These are phyloP conservation scores for Montipora capricornis DNA, from an alignment of 64 coral and sea anemone species.

Conservation along the genomic window DNA sequence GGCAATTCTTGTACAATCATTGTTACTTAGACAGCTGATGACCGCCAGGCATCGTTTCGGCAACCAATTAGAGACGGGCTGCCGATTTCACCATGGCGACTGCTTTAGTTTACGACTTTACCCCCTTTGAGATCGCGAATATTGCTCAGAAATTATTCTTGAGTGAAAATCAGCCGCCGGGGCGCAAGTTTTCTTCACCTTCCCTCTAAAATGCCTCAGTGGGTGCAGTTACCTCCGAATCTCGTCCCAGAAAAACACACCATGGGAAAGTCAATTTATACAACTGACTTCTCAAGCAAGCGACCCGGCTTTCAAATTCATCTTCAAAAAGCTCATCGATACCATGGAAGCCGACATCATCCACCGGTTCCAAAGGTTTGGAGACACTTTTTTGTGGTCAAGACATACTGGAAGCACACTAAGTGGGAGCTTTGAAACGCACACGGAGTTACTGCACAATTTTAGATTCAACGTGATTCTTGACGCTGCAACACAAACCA, in stretches of 20 bases:
- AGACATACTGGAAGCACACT: too few species aligned
- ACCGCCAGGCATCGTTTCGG: conserved; percentile 35
- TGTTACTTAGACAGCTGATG: conserved; percentile 41
- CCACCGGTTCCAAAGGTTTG: conserved; percentile 88
- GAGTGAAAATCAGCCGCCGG: neutral
- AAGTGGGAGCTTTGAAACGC: neutral
- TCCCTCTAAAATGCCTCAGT: conserved; percentile 68
- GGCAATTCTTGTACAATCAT: too few species aligned
- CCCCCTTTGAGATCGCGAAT: too few species aligned
- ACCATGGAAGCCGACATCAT: conserved; percentile 60
- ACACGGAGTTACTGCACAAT: neutral
- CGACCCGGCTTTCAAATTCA: conserved; percentile 89
- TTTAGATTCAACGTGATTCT: neutral
- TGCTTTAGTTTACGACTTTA: conserved; percentile 71
- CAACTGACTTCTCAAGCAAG: conserved; percentile 80
- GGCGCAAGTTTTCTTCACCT: too few species aligned
- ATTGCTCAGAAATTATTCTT: neutral
- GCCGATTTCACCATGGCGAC: conserved; percentile 65
- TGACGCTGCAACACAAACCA: neutral
- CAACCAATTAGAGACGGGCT: conserved; percentile 55
- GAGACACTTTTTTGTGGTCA: neutral
- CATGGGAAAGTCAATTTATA: conserved; percentile 84
- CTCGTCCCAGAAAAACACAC: conserved; percentile 78
- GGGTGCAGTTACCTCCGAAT: conserved; percentile 89
- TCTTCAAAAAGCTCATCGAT: conserved; percentile 69